Percentiles rank a stretch among this genome's conserved stretches.
Evolutionary conservation across 2,797 vertebrate species (phyloP).

Genomic region (Anabas testudineus): DNA sequence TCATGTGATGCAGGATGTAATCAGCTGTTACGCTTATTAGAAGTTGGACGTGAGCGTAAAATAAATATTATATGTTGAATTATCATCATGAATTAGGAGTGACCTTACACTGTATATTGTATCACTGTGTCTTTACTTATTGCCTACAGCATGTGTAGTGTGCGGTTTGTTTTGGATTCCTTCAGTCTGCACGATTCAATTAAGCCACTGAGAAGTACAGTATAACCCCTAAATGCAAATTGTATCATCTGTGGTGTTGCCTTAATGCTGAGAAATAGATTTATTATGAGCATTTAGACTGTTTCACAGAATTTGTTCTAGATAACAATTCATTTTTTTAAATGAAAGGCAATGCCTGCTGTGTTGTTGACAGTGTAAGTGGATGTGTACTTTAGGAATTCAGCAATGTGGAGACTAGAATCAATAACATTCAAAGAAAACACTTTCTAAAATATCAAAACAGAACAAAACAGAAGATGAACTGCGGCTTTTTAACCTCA

Average conservation of each 20-base stretch:
- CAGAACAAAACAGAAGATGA: not conserved
- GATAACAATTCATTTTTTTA: not conserved
- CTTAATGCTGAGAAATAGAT: conserved; percentile 16
- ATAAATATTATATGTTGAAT: not conserved
- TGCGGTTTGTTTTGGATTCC: not conserved
- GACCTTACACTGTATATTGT: conserved; percentile 3
- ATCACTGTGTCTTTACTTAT: conserved; percentile 9
- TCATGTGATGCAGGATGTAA: not conserved
- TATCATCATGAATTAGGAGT: conserved; percentile 10
- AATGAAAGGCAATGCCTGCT: not conserved
- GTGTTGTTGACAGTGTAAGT: not conserved
- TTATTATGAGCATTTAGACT: conserved; percentile 10
- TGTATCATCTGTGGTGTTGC: not conserved
- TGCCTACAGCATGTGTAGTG: conserved; percentile 3
- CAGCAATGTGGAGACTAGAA: not conserved
- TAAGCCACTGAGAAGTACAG: not conserved
- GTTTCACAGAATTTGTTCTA: not conserved
- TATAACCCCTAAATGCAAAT: conserved; percentile 31
- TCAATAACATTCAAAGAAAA: not conserved
- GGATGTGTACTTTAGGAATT: not conserved
- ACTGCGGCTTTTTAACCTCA: not conserved
- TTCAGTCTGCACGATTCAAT: conserved; percentile 8
- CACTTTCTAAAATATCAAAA: not conserved
- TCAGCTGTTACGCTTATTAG: not conserved
- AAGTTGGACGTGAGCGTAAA: not conserved